Evolutionary conservation across 2,888 invertebrate genomes (phyloP).

Genomic region (Hesperia comma): DNA sequence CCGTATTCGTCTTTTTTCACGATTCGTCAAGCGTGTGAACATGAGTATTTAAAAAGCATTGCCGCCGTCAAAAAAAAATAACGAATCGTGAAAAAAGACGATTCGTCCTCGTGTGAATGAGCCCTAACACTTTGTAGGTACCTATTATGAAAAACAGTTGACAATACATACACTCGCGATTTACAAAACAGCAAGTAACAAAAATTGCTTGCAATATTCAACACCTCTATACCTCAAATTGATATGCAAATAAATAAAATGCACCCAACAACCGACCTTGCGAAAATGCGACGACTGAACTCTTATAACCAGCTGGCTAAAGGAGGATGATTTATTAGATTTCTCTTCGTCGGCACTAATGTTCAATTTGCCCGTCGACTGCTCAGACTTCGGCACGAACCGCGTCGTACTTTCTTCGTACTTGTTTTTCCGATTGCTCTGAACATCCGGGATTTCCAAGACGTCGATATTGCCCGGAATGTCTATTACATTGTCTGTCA

Average conservation of each 20-base stretch:
- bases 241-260: not conserved
- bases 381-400: conserved; percentile 60
- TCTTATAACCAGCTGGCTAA: conserved; percentile 79
- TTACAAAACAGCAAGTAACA: too few species aligned
- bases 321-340: conserved; percentile 79
- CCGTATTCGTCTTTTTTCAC: too few species aligned
- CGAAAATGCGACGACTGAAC: conserved; percentile 79
- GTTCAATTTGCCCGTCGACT: conserved; percentile 76
- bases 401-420: conserved; percentile 54
- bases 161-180: too few species aligned
- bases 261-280: conserved; percentile 56
- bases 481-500: conserved; percentile 76
- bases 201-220: too few species aligned
- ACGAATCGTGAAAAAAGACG: too few species aligned
- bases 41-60: too few species aligned
- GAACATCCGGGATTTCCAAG: conserved; percentile 50
- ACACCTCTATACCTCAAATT: too few species aligned
- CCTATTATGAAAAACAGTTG: too few species aligned
- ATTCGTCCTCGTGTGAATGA: too few species aligned
- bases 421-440: conserved; percentile 67
- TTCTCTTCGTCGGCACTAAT: conserved; percentile 76
- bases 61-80: too few species aligned
- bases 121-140: too few species aligned
- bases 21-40: too few species aligned
- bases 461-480: conserved; percentile 72